A percentile compares a stretch with the other conserved stretches of the same genome.
Evolutionary conservation across 2,888 invertebrate genomes (phyloP).

Genomic region (Melieria crassipennis): DNA sequence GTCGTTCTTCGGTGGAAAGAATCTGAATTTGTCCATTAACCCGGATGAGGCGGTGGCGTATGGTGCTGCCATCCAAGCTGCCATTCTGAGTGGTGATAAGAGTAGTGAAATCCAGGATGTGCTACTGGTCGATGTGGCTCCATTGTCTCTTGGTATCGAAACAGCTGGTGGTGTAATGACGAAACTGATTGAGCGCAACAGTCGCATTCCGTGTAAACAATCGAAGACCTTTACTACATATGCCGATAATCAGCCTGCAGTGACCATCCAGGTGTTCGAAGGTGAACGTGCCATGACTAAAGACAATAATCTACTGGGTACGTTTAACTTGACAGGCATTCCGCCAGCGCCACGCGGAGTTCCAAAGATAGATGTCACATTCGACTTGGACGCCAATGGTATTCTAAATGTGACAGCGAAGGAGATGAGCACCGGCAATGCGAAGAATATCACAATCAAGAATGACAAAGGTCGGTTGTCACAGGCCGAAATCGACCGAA

Average conservation of each 20-base stretch:
- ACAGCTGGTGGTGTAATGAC: conserved; percentile 83
- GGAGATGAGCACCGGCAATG: conserved; percentile 73
- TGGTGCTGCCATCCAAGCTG: conserved; percentile 79
- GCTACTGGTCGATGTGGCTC: conserved; percentile 75
- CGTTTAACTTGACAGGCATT: conserved; percentile 94
- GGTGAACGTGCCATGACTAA: conserved; percentile 90
- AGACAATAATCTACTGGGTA: conserved; percentile 93
- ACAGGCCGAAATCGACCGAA: conserved; percentile 81
- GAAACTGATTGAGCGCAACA: conserved; percentile 78
- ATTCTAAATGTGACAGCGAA: conserved; percentile 89
- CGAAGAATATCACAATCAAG: conserved; percentile 80
- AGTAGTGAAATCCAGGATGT: conserved; percentile 80
- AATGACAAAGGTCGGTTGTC: conserved; percentile 83
- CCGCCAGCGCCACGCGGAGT: conserved; percentile 90
- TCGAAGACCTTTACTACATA: conserved; percentile 81
- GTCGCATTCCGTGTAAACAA: conserved; percentile 77
- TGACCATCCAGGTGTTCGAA: conserved; percentile 78
- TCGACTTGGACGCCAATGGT: conserved; percentile 88
- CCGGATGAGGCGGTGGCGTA: conserved; percentile 85
- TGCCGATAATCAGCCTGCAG: conserved; percentile 81
- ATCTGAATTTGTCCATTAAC: conserved; percentile 78
- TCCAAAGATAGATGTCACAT: conserved; percentile 85
- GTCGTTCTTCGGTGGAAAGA: conserved; percentile 79
- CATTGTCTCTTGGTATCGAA: conserved; percentile 78
- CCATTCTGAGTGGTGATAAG: conserved; percentile 75